Conservation (phyloP, 2,888 invertebrate genomes). For the Chesias legatella region DNA sequence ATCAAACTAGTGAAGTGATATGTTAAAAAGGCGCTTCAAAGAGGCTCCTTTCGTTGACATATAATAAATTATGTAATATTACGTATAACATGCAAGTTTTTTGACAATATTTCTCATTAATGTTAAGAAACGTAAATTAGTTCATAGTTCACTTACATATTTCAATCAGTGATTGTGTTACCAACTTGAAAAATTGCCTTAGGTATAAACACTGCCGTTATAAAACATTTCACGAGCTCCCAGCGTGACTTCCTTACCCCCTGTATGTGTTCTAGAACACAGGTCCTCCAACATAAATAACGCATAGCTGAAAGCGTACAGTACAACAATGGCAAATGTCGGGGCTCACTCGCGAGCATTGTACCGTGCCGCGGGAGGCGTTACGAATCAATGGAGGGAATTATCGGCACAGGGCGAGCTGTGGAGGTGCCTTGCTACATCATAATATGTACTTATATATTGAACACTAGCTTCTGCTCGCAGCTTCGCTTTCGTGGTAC, state of each 20-base stretch:
- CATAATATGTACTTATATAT: too few species aligned
- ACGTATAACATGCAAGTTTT: too few species aligned
- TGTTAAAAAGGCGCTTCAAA: too few species aligned
- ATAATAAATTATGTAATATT: too few species aligned
- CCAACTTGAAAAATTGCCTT: neutral
- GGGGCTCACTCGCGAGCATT: slow-evolving; percentile 76
- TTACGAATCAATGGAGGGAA: slow-evolving; percentile 81
- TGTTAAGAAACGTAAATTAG: too few species aligned
- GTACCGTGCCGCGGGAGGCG: slow-evolving; percentile 79
- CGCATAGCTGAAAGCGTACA: slow-evolving; percentile 47
- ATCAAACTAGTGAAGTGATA: too few species aligned
- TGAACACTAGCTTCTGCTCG: too few species aligned
- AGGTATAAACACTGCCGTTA: neutral
- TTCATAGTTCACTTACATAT: too few species aligned
- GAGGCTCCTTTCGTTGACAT: too few species aligned
- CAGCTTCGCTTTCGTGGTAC: too few species aligned
- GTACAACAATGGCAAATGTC: slow-evolving; percentile 78
- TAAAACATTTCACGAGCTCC: slow-evolving; percentile 14
- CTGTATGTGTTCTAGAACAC: slow-evolving; percentile 24
- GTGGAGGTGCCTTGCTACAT: slow-evolving; percentile 45
- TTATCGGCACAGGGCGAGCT: slow-evolving; percentile 62
- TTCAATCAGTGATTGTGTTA: too few species aligned
- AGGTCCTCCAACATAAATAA: slow-evolving; percentile 62
- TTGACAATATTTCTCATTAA: too few species aligned
- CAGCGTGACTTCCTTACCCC: slow-evolving; percentile 16